Percentiles rank a stretch among this genome's conserved stretches.
Conservation (phyloP, 2,113 vertebrate species). For the human region GRCh38 chr2:22252001-22252500, state of each 20-base stretch:
- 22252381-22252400: neutral
- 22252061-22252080: neutral
- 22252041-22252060: neutral
- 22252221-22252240: neutral
- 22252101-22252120: neutral
- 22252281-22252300: neutral
- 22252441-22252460: rapidly evolving
- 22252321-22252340: neutral
- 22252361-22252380: neutral
- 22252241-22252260: neutral
- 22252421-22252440: neutral
- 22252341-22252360: neutral
- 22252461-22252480: neutral
- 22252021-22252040: neutral
- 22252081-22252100: neutral
- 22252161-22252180: neutral
- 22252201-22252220: slow-evolving; percentile 2
- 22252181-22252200: neutral
- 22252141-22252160: neutral
- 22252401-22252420: neutral
- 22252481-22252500: neutral
- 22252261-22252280: neutral
- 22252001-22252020: neutral
- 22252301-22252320: neutral
- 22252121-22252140: neutral